Evolutionary conservation across 2,797 vertebrate species (phyloP).

Genomic region (Melanotaenia boesemani): DNA sequence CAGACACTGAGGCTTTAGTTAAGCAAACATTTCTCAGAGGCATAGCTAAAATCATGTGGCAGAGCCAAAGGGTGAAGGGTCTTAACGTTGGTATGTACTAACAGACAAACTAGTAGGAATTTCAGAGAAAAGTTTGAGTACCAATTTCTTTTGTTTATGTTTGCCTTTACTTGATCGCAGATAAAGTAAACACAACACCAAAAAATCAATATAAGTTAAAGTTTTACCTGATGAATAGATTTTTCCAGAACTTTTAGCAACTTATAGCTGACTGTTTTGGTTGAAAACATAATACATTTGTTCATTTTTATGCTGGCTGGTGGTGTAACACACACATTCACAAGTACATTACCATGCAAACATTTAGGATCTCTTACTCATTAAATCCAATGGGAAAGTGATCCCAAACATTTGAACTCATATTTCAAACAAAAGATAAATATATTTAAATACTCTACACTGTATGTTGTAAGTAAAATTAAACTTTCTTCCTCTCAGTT

Average conservation of each 20-base stretch:
- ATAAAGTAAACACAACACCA: neutral
- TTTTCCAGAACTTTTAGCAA: neutral
- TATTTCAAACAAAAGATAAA: too few relatives aligned
- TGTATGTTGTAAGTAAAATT: neutral
- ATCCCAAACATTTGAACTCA: too few relatives aligned
- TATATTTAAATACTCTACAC: too few relatives aligned
- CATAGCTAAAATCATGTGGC: conserved; percentile 18
- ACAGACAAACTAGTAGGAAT: neutral
- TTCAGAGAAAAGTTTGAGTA: neutral
- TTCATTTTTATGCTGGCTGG: neutral
- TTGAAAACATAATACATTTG: neutral
- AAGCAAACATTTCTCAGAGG: conserved; percentile 50
- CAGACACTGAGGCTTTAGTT: conserved; percentile 48
- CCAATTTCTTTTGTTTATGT: neutral
- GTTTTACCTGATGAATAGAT: neutral
- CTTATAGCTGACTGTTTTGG: neutral
- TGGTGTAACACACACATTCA: too few relatives aligned
- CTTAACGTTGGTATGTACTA: neutral
- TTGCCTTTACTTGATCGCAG: neutral
- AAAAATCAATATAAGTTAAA: neutral
- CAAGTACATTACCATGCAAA: too few relatives aligned
- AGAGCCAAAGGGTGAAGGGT: conserved; percentile 4
- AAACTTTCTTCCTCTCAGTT: conserved; percentile 12
- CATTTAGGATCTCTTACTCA: too few relatives aligned
- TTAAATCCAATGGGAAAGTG: too few relatives aligned